These are phyloP conservation scores for Picus viridis DNA, from an alignment of 2,797 vertebrate species.

Conservation along the genomic window DNA sequence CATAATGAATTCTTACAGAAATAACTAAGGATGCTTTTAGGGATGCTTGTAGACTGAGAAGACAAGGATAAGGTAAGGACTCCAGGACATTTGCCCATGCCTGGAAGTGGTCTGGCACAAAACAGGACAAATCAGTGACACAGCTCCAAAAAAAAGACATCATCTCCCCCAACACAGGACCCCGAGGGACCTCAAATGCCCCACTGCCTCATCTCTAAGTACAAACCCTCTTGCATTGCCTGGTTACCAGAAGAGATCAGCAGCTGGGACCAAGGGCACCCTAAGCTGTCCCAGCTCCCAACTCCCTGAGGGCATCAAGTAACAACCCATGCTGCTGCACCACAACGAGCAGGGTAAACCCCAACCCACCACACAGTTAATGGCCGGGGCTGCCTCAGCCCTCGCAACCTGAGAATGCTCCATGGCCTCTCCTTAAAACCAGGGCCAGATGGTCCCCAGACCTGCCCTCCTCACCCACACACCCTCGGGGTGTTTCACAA, in stretches of 20 bases:
- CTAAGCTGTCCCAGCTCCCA: not conserved
- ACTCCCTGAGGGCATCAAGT: not conserved
- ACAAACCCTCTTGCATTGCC: not conserved
- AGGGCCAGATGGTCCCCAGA: not conserved
- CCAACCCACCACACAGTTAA: accelerated
- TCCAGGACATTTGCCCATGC: not conserved
- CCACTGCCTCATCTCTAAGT: accelerated
- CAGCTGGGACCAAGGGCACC: accelerated
- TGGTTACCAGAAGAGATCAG: not conserved
- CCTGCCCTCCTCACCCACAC: accelerated
- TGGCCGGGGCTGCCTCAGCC: not conserved
- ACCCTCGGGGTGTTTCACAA: accelerated
- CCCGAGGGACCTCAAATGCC: accelerated
- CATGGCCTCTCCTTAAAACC: not conserved
- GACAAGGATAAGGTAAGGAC: no score
- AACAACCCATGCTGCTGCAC: accelerated
- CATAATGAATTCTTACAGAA: no score
- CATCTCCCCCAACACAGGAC: not conserved
- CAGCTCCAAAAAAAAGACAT: no score
- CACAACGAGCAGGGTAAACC: accelerated
- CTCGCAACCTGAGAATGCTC: accelerated
- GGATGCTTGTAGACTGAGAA: no score
- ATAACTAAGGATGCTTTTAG: no score
- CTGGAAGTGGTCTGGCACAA: accelerated
- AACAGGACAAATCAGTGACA: accelerated